Evolutionary conservation across 2,888 invertebrate genomes (phyloP).

Genomic region (Latrodectus hesperus): DNA sequence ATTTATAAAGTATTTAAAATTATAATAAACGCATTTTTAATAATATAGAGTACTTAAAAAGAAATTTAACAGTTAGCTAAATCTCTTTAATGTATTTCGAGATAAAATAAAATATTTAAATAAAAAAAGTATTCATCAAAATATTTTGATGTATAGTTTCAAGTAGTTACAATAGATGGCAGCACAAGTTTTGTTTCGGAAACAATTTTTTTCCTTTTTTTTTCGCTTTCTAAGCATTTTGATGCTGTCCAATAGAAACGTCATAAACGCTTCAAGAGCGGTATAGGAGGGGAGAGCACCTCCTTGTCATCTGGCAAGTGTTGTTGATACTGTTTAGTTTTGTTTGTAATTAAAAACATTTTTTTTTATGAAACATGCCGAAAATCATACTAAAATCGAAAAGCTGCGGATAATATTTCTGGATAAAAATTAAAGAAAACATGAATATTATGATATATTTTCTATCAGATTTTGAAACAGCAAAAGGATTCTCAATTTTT

Average conservation of each 20-base stretch:
- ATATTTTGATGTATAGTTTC: not conserved
- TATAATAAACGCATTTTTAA: too few species aligned
- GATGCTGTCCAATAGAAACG: not conserved
- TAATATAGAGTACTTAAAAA: not conserved
- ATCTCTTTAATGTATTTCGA: not conserved
- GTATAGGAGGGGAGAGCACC: not conserved
- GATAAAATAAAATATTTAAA: not conserved
- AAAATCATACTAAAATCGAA: not conserved
- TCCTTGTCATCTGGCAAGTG: not conserved
- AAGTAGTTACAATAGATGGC: constrained; percentile 21
- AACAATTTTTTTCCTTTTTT: not conserved
- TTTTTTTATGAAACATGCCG: not conserved
- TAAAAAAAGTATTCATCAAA: not conserved
- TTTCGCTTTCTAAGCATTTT: not conserved
- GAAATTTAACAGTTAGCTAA: not conserved
- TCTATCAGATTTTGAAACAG: not conserved
- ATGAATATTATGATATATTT: not conserved
- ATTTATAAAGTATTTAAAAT: too few species aligned
- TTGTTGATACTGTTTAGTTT: not conserved
- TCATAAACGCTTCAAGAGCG: not conserved
- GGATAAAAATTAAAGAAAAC: not conserved
- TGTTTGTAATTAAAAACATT: not conserved
- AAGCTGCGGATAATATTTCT: not conserved
- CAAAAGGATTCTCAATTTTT: not conserved
- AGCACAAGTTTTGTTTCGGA: constrained; percentile 12